Evolutionary conservation across 2,888 invertebrate species (phyloP).

Genomic region (Acleris emargana): DNA sequence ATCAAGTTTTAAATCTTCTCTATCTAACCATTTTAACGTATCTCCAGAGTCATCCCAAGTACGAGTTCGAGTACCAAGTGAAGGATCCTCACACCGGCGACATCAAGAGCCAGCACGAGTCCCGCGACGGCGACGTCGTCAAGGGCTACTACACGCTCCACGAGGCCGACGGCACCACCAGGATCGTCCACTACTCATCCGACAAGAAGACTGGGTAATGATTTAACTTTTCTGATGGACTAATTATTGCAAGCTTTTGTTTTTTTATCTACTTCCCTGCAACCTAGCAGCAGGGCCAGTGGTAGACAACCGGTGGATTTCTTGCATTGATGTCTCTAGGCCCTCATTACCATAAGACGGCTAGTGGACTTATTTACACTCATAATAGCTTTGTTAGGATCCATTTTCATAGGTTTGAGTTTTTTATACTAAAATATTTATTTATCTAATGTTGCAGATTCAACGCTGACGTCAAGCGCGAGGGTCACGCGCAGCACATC

Average conservation of each 20-base stretch:
- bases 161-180: slow-evolving; percentile 56
- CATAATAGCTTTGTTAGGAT: no score
- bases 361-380: no score
- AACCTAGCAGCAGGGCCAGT: no score
- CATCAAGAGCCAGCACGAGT: slow-evolving; percentile 76
- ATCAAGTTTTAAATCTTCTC: neutral
- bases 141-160: slow-evolving; percentile 81
- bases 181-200: slow-evolving; percentile 33
- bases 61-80: slow-evolving; percentile 74
- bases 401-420: no score
- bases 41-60: slow-evolving; percentile 63
- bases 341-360: no score
- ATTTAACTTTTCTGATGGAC: neutral
- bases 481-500: slow-evolving; percentile 40
- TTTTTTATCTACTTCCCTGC: no score
- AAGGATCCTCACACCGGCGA: slow-evolving; percentile 79
- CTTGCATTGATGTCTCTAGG: no score
- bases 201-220: slow-evolving; percentile 21
- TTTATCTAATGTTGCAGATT: slow-evolving; percentile 52
- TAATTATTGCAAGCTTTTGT: neutral
- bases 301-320: no score
- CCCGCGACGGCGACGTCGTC: slow-evolving; percentile 80
- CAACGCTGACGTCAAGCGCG: slow-evolving; percentile 65
- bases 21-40: neutral
- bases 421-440: no score